Percentiles rank a stretch among this genome's conserved stretches.
phyloP scores from a whole-genome alignment of 2,888 invertebrate genomes.

The Machimus atricapillus region DNA sequence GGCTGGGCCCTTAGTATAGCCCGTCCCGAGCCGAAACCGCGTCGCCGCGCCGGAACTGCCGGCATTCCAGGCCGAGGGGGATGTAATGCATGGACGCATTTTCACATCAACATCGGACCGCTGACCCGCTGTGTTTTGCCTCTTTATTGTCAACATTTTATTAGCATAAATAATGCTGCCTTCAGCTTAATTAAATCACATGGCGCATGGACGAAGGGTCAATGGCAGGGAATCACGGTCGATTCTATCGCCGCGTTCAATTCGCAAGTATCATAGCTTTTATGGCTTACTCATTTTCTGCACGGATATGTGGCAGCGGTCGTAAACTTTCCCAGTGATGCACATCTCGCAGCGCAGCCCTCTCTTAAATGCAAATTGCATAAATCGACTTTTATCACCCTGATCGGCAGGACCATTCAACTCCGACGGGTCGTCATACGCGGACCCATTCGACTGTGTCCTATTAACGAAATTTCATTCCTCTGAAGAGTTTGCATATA shows the following conservation, averaged over 20 bases:
- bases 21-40: not conserved
- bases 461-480: not conserved
- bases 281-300: not conserved
- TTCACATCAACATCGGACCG: conserved; percentile 17
- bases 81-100: conserved; percentile 35
- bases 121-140: not conserved
- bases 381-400: not conserved
- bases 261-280: not conserved
- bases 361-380: not conserved
- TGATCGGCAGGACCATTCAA: not conserved
- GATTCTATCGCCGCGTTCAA: not conserved
- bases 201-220: not conserved
- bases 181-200: conserved; percentile 17
- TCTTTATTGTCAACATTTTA: conserved; percentile 23
- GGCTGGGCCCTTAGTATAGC: not conserved
- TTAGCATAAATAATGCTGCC: conserved; percentile 5
- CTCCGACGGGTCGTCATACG: not conserved
- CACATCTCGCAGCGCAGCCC: not conserved
- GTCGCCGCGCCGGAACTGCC: conserved; percentile 10
- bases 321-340: not conserved
- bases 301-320: not conserved
- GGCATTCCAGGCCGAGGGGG: conserved; percentile 18
- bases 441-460: not conserved
- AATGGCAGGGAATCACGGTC: not conserved
- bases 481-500: not conserved